phyloP scores from a whole-genome alignment of 2,113 vertebrate genomes.

The Plecotus auritus region DNA sequence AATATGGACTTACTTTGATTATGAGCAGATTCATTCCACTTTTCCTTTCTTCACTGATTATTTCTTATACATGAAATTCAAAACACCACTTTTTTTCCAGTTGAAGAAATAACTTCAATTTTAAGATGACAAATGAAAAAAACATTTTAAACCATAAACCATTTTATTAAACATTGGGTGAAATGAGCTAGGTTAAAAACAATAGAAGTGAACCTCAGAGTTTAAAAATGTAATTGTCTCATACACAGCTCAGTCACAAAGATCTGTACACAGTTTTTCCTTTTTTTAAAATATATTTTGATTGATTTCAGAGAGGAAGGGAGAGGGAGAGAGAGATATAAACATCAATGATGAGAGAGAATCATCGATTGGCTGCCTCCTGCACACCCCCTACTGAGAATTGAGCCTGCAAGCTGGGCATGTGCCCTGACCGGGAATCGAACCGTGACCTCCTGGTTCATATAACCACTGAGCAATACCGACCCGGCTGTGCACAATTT shows the following conservation, averaged over 20 bases:
- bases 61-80: background rate
- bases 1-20: background rate
- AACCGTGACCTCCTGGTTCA: too few relatives aligned
- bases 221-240: background rate
- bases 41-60: background rate
- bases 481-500: background rate
- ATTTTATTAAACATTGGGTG: background rate
- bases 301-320: too few relatives aligned
- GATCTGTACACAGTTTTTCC: background rate
- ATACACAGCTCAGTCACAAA: background rate
- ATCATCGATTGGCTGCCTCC: too few relatives aligned
- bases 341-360: too few relatives aligned
- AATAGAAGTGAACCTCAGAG: background rate
- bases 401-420: too few relatives aligned
- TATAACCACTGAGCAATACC: too few relatives aligned
- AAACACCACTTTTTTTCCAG: background rate
- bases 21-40: background rate
- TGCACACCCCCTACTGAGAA: too few relatives aligned
- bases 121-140: slow-evolving; percentile 1
- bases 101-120: background rate
- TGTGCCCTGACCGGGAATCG: too few relatives aligned
- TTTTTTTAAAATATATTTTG: too few relatives aligned
- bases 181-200: background rate
- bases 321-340: too few relatives aligned
- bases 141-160: background rate